Base-by-base conservation (phyloP, 2,113 vertebrate species). In the Eidolon helvum region DNA sequence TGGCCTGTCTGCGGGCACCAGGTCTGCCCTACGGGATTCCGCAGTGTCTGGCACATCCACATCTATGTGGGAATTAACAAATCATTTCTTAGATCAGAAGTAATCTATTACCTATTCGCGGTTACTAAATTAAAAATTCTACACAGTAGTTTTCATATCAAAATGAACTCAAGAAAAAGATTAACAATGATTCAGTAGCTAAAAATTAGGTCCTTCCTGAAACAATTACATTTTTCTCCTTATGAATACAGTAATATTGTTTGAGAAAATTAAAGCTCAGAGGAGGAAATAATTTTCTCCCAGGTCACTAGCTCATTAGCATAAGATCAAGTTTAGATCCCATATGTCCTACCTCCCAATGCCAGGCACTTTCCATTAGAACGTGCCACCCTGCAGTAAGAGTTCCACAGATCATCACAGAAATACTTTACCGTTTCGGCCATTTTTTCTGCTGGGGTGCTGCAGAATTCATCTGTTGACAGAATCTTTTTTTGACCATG, bases 401-500 rank as follows among this genome's bases (percentile, higher is more conserved):
- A 80, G 18, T 50, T 68, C 24, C 50, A 63, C 50, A 63, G 65
- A 35, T 38, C 21, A 71, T 0, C 0, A 57, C 65, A 87, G 26
- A 92, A 84, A 30, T 65, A 45, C 6, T 90, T 98, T 98, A 99
- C 99, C 99, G 98, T 99, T 98, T 99, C 99, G 11, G 99, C 99
- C 99, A 99, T 99, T 98, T 99, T 99, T 97, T 99, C 99, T 22
- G 99, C 99, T 10, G 99, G 99, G 1, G 99, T 99, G 98, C 94
- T 99, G 97, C 99, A 99, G 86, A 99, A 98, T 65, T 99, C 99
- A 48, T 98, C 98, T 40, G 97, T 0, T 9, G 97, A 26, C 18
- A 98, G 87, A 83, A 94, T 95, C 97, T 99, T 99, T 66, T 98
- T 98, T 66, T 97, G 98, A 96, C 85, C 96, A 57, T 79, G 98